phyloP scores from a whole-genome alignment of 2,113 vertebrate species.

The Ciconia stormi region DNA sequence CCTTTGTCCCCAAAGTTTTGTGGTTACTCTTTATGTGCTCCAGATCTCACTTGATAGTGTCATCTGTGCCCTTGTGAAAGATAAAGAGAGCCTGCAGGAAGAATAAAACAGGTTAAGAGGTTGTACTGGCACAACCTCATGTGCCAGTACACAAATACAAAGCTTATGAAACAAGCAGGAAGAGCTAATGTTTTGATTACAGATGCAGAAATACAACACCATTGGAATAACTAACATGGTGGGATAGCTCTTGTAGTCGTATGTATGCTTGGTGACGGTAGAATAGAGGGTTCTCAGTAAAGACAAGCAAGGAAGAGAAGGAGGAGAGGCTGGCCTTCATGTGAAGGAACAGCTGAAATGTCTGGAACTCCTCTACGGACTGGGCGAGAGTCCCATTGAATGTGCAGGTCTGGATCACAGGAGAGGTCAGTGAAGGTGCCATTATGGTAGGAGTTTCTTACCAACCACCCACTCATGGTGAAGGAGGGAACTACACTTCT shows the following conservation, averaged over 20 bases:
- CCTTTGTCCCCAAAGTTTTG: background rate
- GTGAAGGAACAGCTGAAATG: background rate
- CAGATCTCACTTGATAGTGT: background rate
- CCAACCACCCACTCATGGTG: no score
- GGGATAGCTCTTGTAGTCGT: no score
- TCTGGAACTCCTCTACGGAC: background rate
- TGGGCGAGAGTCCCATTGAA: background rate
- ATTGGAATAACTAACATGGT: background rate
- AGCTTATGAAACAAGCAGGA: background rate
- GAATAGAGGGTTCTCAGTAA: background rate
- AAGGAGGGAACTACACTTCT: background rate
- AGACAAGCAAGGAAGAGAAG: background rate
- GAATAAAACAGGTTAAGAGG: fast-evolving
- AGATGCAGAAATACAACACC: background rate
- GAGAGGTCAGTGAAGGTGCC: background rate
- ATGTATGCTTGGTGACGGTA: background rate
- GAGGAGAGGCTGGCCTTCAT: background rate
- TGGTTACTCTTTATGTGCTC: background rate
- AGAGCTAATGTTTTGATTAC: background rate
- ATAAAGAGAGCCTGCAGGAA: background rate
- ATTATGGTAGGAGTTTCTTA: background rate
- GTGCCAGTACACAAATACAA: background rate
- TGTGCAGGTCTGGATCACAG: background rate
- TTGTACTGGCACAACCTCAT: background rate
- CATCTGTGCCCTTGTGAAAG: background rate